Evolutionary conservation across 1,140 invertebrate species (phyloP).

Genomic region (Neodiprion fabricii): DNA sequence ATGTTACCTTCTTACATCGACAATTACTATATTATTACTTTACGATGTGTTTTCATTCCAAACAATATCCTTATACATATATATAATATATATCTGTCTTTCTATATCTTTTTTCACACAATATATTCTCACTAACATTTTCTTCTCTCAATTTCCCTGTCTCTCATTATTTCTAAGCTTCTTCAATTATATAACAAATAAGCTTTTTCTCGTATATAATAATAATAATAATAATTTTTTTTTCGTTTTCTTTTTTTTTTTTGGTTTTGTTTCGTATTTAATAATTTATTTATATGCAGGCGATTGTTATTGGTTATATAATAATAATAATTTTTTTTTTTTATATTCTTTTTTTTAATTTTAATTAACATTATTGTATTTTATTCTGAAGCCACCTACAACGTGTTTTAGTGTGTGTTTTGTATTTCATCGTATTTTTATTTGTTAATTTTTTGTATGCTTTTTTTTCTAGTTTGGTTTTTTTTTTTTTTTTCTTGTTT

Average conservation of each 20-base stretch:
- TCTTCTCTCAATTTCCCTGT: neutral
- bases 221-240: neutral
- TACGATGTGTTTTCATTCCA: neutral
- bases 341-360: neutral
- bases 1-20: no score
- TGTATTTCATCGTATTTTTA: neutral
- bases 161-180: neutral
- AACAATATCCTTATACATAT: neutral
- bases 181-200: conserved; percentile 2
- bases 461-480: neutral
- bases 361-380: conserved; percentile 14
- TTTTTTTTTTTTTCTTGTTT: neutral
- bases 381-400: conserved; percentile 9
- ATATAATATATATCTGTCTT: neutral
- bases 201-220: neutral
- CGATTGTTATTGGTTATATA: conserved; percentile 20
- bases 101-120: neutral
- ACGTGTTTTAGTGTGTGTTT: neutral
- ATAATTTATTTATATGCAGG: conserved; percentile 21
- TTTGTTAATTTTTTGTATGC: neutral
- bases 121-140: neutral
- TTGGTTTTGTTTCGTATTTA: conserved; percentile 17
- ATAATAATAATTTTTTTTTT: neutral
- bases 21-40: neutral
- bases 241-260: conserved; percentile 10